Conservation (phyloP, 2,888 invertebrate genomes). For the Epiblema foenella region DNA sequence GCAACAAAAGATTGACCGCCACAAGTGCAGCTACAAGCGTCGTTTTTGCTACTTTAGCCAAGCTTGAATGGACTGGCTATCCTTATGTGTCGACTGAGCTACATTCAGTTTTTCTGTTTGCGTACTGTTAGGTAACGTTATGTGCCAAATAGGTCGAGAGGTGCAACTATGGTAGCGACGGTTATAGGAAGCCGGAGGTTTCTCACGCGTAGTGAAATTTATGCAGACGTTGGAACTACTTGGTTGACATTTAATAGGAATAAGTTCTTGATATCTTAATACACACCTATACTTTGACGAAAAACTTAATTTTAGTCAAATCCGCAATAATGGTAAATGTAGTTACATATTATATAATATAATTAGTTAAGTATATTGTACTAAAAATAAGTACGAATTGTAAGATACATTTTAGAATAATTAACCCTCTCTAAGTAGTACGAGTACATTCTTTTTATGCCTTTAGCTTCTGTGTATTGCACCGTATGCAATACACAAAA, state of each 20-base stretch:
- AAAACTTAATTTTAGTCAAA: background rate
- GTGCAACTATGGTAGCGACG: slow-evolving; percentile 10
- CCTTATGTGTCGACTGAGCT: slow-evolving; percentile 45
- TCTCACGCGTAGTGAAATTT: slow-evolving; percentile 27
- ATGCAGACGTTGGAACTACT: slow-evolving; percentile 10
- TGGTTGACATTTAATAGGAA: background rate
- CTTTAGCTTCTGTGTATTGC: too few species aligned
- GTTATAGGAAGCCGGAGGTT: slow-evolving; percentile 16
- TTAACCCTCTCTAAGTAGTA: too few species aligned
- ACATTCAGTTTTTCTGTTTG: slow-evolving; percentile 49
- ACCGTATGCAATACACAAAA: too few species aligned
- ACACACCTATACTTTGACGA: background rate
- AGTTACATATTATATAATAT: too few species aligned
- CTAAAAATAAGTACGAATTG: too few species aligned
- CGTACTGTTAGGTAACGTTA: slow-evolving; percentile 64
- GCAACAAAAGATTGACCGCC: background rate
- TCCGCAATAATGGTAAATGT: too few species aligned
- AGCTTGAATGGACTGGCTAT: slow-evolving; percentile 9
- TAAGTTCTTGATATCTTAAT: slow-evolving; percentile 1
- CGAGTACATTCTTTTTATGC: too few species aligned
- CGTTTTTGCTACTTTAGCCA: slow-evolving; percentile 7
- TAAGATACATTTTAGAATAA: too few species aligned
- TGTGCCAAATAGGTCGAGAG: slow-evolving; percentile 53
- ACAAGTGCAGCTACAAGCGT: background rate
- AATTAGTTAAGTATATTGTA: too few species aligned